A percentile compares a stretch with the other conserved stretches of the same genome.
Conservation (phyloP, 1,140 invertebrate genomes). For the Macrotrachela quadricornifera region DNA sequence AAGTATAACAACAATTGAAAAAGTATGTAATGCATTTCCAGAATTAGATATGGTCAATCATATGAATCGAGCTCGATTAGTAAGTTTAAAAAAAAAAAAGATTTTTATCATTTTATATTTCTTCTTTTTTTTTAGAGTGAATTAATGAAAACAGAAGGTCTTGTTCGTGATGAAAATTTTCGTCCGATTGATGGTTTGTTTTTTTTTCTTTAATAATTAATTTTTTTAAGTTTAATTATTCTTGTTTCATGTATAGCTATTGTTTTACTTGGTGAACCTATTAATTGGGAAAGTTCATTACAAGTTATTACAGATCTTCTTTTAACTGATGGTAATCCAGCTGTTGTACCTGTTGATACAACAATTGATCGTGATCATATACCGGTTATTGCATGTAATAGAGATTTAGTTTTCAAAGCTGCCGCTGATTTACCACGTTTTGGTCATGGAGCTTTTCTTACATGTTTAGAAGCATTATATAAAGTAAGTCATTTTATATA, state of each 20-base stretch:
- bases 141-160: neutral
- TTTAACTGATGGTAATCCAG: constrained; percentile 17
- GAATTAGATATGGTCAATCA: constrained; percentile 48
- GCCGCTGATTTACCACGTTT: constrained; percentile 40
- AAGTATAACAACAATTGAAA: constrained; percentile 1
- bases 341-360: neutral
- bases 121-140: neutral
- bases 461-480: constrained; percentile 43
- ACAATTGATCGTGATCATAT: constrained; percentile 28
- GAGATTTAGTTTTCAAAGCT: constrained; percentile 47
- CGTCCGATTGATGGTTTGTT: neutral
- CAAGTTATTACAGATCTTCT: constrained; percentile 33
- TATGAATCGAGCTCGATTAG: constrained; percentile 30
- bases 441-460: constrained; percentile 45
- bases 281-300: constrained; percentile 37
- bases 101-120: too few relatives aligned
- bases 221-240: too few relatives aligned
- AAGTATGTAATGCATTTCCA: constrained; percentile 35
- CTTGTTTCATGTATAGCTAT: too few relatives aligned
- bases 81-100: neutral
- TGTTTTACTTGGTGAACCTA: constrained; percentile 42
- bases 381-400: constrained; percentile 44
- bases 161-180: constrained; percentile 1
- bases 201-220: too few relatives aligned
- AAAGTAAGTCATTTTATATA: constrained; percentile 20